phyloP scores from a whole-genome alignment of 2,888 invertebrate species.

The Lasioglossum zephyrum region DNA sequence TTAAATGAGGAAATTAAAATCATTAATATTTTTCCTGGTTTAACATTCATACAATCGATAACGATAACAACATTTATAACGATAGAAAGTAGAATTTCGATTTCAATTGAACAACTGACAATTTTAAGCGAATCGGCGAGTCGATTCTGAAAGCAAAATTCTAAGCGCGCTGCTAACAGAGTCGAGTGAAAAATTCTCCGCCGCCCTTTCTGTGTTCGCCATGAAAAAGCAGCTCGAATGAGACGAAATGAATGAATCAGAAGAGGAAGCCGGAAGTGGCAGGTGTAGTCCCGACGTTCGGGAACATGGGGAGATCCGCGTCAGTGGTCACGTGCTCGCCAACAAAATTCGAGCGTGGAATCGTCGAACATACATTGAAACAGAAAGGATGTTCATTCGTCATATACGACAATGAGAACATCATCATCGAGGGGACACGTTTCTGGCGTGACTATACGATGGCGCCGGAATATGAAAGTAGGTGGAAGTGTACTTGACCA shows the following conservation, averaged over 20 bases:
- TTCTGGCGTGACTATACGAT: background rate
- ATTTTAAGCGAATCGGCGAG: background rate
- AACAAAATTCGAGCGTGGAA: slow-evolving; percentile 46
- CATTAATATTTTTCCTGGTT: too few relatives aligned
- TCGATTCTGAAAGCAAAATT: background rate
- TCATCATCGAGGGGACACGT: background rate
- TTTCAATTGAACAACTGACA: background rate
- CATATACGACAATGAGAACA: background rate
- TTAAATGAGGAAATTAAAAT: too few relatives aligned
- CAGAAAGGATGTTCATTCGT: background rate
- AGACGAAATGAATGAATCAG: slow-evolving; percentile 57
- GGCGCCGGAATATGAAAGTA: slow-evolving; percentile 28
- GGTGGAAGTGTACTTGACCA: slow-evolving; percentile 23
- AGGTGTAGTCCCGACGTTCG: slow-evolving; percentile 67
- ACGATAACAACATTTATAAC: too few relatives aligned
- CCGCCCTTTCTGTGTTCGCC: background rate
- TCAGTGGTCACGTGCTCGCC: slow-evolving; percentile 51
- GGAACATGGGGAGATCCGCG: slow-evolving; percentile 69
- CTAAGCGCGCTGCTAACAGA: background rate
- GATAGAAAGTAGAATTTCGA: too few relatives aligned
- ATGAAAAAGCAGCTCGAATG: slow-evolving; percentile 21
- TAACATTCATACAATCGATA: too few relatives aligned
- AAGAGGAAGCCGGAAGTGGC: slow-evolving; percentile 71
- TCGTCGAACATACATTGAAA: background rate
- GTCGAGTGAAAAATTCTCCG: background rate